These are phyloP conservation scores for Pentalonia nigronervosa DNA, from an alignment of 1,140 invertebrate genomes.

Conservation along the genomic window DNA sequence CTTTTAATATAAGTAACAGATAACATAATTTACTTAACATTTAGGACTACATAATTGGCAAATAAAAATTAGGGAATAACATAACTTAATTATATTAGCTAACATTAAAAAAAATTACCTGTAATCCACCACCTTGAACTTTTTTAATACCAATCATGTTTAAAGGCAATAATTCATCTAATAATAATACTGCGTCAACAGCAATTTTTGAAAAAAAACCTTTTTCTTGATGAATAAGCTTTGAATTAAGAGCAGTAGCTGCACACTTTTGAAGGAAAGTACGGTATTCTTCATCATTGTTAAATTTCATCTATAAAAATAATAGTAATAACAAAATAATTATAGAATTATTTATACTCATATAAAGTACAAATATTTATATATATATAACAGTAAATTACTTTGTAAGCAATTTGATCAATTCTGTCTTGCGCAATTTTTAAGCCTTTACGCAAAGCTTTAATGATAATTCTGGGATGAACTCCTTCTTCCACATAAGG, in stretches of 20 bases:
- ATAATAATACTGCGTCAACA: slow-evolving; percentile 92
- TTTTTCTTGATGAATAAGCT: slow-evolving; percentile 94
- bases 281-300: slow-evolving; percentile 71
- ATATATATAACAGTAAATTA: slow-evolving; percentile 61
- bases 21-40: not conserved
- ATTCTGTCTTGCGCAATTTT: slow-evolving; percentile 85
- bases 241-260: slow-evolving; percentile 94
- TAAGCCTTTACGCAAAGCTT: slow-evolving; percentile 83
- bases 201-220: slow-evolving; percentile 97
- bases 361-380: slow-evolving; percentile 1
- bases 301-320: slow-evolving; percentile 70
- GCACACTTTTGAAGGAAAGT: slow-evolving; percentile 92
- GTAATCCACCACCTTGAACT: slow-evolving; percentile 90
- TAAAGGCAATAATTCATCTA: slow-evolving; percentile 93
- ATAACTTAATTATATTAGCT: not conserved
- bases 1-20: not conserved
- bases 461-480: slow-evolving; percentile 92
- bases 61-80: no score
- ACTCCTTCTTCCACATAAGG: slow-evolving; percentile 96
- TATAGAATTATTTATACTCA: not conserved
- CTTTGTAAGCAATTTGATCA: slow-evolving; percentile 82
- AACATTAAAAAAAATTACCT: slow-evolving; percentile 66
- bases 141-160: slow-evolving; percentile 99
- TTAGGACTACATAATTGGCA: not conserved
- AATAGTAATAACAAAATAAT: not conserved